Evolutionary conservation across 2,797 vertebrate species (phyloP).

Genomic region (Cuniculus paca): DNA sequence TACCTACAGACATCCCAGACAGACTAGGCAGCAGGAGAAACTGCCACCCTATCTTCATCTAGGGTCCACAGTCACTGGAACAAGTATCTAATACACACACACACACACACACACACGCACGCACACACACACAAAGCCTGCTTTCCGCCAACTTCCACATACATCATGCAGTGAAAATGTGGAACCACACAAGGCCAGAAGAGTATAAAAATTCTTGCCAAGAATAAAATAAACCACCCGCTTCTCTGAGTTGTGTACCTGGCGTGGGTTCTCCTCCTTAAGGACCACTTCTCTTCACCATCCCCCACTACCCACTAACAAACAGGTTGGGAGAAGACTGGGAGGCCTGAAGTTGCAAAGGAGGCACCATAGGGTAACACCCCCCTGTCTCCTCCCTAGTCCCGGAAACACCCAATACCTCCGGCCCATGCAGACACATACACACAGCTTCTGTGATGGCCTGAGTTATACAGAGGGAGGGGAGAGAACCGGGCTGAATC

Average conservation of each 20-base stretch:
- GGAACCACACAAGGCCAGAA: background rate
- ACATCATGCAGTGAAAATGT: constrained; percentile 9
- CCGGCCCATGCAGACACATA: background rate
- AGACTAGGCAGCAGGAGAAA: background rate
- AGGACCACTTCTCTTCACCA: constrained; percentile 25
- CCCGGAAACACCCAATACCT: background rate
- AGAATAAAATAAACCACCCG: background rate
- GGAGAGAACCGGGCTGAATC: constrained; percentile 5
- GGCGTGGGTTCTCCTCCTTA: background rate
- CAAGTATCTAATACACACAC: background rate
- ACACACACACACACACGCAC: background rate
- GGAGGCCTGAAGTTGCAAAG: constrained; percentile 32
- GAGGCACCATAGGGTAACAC: constrained; percentile 27
- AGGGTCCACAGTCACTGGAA: background rate
- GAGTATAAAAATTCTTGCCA: constrained; percentile 34
- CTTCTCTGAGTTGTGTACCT: background rate
- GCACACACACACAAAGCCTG: background rate
- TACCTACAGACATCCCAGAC: background rate
- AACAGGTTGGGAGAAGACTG: constrained; percentile 17
- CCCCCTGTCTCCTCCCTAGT: background rate
- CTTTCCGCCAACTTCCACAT: constrained; percentile 17
- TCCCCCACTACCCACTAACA: background rate
- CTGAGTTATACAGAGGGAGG: background rate
- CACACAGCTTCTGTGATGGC: background rate
- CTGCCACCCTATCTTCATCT: background rate